These are phyloP conservation scores for Caenorhabditis sp. DNA, from an alignment of 2,888 invertebrate species.

Conservation along the genomic window DNA sequence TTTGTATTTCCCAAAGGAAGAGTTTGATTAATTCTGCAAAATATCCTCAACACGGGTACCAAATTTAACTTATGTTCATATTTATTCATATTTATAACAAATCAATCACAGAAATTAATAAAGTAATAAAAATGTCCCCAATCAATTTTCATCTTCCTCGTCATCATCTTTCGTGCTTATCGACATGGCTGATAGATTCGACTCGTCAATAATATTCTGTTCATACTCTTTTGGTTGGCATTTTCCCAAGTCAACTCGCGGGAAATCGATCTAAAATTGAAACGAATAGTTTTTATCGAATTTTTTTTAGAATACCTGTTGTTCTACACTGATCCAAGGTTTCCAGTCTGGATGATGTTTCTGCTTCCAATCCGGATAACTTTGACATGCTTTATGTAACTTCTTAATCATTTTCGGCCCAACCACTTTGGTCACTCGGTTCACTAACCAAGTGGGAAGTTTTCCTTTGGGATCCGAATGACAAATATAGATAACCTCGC, in stretches of 20 bases:
- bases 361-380: slow-evolving; percentile 85
- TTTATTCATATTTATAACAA: not conserved
- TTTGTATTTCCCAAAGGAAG: slow-evolving; percentile 51
- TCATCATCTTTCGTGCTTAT: slow-evolving; percentile 35
- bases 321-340: slow-evolving; percentile 88
- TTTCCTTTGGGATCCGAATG: slow-evolving; percentile 85
- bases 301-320: slow-evolving; percentile 71
- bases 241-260: slow-evolving; percentile 48
- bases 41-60: not conserved
- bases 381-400: slow-evolving; percentile 82
- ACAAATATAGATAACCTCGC: slow-evolving; percentile 86
- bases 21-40: slow-evolving; percentile 20
- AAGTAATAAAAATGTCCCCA: not conserved
- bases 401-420: slow-evolving; percentile 86
- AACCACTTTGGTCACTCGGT: slow-evolving; percentile 85
- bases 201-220: slow-evolving; percentile 58
- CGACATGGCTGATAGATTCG: slow-evolving; percentile 36
- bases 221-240: slow-evolving; percentile 58
- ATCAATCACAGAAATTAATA: not conserved
- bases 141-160: slow-evolving; percentile 25
- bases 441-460: slow-evolving; percentile 87
- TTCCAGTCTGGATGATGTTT: slow-evolving; percentile 81
- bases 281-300: no score
- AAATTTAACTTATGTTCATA: not conserved
- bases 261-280: slow-evolving; percentile 42